Percentiles rank a stretch among this genome's conserved stretches.
phyloP scores from a whole-genome alignment of 2,797 vertebrate species.

The Siniperca scherzeri region DNA sequence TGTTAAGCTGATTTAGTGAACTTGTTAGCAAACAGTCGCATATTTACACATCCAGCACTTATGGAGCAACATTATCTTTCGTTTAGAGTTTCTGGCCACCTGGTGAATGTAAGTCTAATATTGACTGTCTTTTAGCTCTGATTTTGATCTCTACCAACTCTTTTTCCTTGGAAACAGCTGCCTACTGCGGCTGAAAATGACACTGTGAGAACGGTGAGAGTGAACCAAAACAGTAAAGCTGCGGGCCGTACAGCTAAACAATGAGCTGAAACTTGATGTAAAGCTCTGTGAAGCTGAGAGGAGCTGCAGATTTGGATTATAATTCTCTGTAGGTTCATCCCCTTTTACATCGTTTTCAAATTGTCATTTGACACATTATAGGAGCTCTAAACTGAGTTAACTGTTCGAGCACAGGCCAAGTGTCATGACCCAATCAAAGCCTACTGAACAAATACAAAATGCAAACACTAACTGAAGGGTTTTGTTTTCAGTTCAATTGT shows the following conservation, averaged over 20 bases:
- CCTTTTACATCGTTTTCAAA: no score
- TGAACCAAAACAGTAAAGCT: no score
- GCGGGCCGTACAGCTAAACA: not conserved
- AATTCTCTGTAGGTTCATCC: not conserved
- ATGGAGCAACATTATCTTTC: not conserved
- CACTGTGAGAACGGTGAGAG: no score
- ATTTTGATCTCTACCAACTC: not conserved
- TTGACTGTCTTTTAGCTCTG: not conserved
- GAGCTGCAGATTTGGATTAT: not conserved
- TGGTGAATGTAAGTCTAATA: not conserved
- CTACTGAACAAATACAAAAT: not conserved
- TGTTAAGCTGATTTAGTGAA: not conserved
- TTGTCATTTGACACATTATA: not conserved
- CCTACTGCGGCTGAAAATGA: no score
- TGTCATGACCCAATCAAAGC: conserved; percentile 17
- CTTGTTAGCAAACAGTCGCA: not conserved
- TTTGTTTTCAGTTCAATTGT: conserved; percentile 13
- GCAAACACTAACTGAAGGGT: not conserved
- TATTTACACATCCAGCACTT: not conserved
- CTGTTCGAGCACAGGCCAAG: not conserved
- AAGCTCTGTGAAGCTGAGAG: not conserved
- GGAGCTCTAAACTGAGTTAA: not conserved
- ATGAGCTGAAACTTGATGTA: not conserved
- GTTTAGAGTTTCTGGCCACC: no score
- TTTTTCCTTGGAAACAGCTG: no score